These are phyloP conservation scores for Battus philenor DNA, from an alignment of 1,140 invertebrate species.

Conservation along the genomic window DNA sequence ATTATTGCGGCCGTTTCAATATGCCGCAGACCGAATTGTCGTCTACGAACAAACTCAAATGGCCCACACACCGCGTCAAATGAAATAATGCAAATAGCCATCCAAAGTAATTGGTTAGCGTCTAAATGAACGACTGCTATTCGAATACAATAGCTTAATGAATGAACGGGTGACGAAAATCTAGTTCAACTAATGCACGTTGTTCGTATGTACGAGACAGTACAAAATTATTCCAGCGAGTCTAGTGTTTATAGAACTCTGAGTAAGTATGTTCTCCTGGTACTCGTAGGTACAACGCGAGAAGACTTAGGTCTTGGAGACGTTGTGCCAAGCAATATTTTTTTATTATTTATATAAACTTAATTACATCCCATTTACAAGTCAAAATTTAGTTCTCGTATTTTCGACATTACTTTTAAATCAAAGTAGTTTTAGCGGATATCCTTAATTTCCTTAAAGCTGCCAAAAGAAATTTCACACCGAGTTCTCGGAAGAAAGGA, in stretches of 20 bases:
- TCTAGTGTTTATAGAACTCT: slow-evolving; percentile 34
- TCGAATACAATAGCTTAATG: slow-evolving; percentile 27
- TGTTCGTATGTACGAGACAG: neutral
- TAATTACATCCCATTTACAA: too few relatives aligned
- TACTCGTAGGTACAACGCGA: slow-evolving; percentile 1
- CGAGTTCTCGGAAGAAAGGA: too few relatives aligned
- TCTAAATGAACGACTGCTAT: slow-evolving; percentile 30
- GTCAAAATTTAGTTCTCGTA: too few relatives aligned
- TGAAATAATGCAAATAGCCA: slow-evolving; percentile 20
- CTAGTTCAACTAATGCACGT: slow-evolving; percentile 24
- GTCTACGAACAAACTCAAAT: slow-evolving; percentile 25
- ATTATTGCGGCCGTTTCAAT: slow-evolving; percentile 26
- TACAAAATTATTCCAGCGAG: slow-evolving; percentile 7
- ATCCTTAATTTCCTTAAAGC: too few relatives aligned
- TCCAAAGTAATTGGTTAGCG: slow-evolving; percentile 28
- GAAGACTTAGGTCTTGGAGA: slow-evolving; percentile 34
- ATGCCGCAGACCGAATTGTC: slow-evolving; percentile 25
- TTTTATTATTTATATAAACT: too few relatives aligned
- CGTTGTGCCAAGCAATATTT: too few relatives aligned
- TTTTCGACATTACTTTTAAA: too few relatives aligned
- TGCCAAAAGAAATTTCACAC: too few relatives aligned
- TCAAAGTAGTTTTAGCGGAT: too few relatives aligned
- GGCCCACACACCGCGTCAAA: slow-evolving; percentile 24
- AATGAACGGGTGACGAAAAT: slow-evolving; percentile 25
- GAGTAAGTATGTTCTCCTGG: slow-evolving; percentile 27